phyloP scores from a whole-genome alignment of 2,888 invertebrate genomes.

The Trichogramma dendrolimi region DNA sequence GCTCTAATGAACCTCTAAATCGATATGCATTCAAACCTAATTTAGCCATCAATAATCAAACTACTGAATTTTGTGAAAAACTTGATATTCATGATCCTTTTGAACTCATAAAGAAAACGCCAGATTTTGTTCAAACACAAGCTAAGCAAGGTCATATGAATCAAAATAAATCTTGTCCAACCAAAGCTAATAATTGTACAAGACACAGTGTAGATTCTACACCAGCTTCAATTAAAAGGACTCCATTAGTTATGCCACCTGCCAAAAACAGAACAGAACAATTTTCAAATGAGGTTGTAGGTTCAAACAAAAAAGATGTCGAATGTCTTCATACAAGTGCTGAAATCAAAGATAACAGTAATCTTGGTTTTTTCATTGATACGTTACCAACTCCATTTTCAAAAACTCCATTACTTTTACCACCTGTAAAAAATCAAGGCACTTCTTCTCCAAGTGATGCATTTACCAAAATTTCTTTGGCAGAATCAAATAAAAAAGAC shows the following conservation, averaged over 20 bases:
- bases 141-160: no score
- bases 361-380: no score
- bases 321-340: no score
- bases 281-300: no score
- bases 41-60: slow-evolving; percentile 63
- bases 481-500: neutral
- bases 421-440: neutral
- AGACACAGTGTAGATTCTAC: no score
- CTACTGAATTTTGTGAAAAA: slow-evolving; percentile 62
- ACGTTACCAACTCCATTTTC: neutral
- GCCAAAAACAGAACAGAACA: no score
- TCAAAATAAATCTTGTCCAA: no score
- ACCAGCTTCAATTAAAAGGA: neutral
- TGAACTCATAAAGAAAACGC: slow-evolving; percentile 54
- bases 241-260: slow-evolving; percentile 4
- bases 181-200: no score
- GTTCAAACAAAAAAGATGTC: no score
- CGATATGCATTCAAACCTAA: slow-evolving; percentile 46
- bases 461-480: no score
- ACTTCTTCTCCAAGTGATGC: slow-evolving; percentile 12
- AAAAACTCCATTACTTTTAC: neutral
- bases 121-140: slow-evolving; percentile 14
- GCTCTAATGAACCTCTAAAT: slow-evolving; percentile 48
- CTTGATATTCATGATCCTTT: slow-evolving; percentile 80
- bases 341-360: no score